Base-by-base conservation (phyloP, 2,113 vertebrate species). In the Erythrolamprus reginae region DNA sequence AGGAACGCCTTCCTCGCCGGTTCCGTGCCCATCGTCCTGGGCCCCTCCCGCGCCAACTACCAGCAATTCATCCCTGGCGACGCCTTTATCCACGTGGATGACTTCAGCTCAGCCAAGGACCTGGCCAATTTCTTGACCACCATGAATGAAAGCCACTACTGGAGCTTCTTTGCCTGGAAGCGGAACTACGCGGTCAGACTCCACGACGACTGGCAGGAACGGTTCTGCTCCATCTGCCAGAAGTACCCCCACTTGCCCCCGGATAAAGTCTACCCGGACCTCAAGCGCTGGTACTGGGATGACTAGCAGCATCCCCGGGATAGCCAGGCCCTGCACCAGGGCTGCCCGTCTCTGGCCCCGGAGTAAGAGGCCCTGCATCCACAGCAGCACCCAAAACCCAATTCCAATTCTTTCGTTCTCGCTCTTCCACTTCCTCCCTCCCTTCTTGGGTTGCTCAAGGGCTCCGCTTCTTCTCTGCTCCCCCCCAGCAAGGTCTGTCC, bases 51-150 rank as follows among this genome's bases (percentile, higher is more conserved):
- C 4, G 92, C 89, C 2, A 96, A 98, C 89, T 99, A 99, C 0
- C 97, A 98, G 93, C 97, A 96, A 12, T 97, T 99, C 0, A 87
- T 96, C 3, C 98, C 98, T 0, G 92, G 97, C 0, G 93, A 97
- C 1, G 98, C 98, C 47, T 99, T 99, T 82, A 98, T 99, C 77
- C 99, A 99, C 0, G 95, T 99, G 0, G 96, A 99, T 0, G 98
- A 99, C 90, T 99, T 99, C 61, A 0, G 90, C 1, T 98, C 98
- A 0, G 33, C 95, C 9, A 94, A 91, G 0, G 97, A 98, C 28
- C 95, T 99, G 88, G 98, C 96, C 0, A n/a, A 45, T 1, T 98
- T 97, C 93, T 95, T 99, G 3, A 82, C 77, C 8, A 50, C 95
- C 82, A 94, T 99, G 85, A 98, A 98, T 38, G 87, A 94, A 21